Evolutionary conservation across 2,888 invertebrate genomes (phyloP).

Genomic region (Monoplex corrugatus): DNA sequence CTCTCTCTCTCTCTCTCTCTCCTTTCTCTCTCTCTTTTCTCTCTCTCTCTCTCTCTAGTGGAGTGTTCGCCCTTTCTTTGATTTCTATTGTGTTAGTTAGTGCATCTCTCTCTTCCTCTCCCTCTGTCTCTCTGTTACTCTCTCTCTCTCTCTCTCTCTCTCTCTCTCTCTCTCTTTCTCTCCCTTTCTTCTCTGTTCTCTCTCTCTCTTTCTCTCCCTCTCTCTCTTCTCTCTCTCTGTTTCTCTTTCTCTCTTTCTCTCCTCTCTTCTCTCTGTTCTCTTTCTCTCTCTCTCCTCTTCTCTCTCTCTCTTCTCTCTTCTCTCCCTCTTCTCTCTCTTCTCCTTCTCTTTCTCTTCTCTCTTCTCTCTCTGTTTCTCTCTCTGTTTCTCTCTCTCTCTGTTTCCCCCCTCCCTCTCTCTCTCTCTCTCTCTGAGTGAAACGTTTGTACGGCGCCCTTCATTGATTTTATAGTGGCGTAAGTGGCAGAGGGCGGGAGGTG

Average conservation of each 20-base stretch:
- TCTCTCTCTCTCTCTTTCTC: slow-evolving; percentile 6
- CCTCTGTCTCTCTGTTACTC: not conserved
- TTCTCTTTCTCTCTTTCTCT: not conserved
- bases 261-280: no score
- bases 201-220: not conserved
- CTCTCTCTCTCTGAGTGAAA: not conserved
- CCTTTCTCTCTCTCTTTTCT: slow-evolving; percentile 1
- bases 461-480: not conserved
- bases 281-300: not conserved
- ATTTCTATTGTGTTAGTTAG: not conserved
- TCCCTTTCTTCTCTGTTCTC: not conserved
- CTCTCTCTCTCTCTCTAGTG: slow-evolving; percentile 12
- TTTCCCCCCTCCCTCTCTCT: not conserved
- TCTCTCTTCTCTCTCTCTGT: not conserved
- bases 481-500: not conserved
- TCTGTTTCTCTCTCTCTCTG: slow-evolving; percentile 17
- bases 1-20: not conserved
- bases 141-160: not conserved
- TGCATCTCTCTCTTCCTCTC: not conserved
- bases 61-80: not conserved
- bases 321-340: not conserved
- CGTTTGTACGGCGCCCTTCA: not conserved
- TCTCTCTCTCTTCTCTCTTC: not conserved
- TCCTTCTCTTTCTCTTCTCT: not conserved
- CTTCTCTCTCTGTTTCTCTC: not conserved